A percentile compares a stretch with the other conserved stretches of the same genome.
Evolutionary conservation across 2,888 invertebrate genomes (phyloP).

Genomic region (Papilio gigon): DNA sequence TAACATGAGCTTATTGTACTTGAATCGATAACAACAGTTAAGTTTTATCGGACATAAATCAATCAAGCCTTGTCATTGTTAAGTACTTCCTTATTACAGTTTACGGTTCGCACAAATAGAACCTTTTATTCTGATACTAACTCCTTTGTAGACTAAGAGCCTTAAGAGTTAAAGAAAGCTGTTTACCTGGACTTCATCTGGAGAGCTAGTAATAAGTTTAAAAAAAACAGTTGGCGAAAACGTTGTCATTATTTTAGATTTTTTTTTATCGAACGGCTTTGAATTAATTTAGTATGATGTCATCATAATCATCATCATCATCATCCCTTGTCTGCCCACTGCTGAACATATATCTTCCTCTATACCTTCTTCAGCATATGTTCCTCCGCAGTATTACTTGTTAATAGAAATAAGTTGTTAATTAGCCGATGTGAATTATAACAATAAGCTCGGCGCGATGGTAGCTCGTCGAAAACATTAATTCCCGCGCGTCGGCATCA

Average conservation of each 20-base stretch:
- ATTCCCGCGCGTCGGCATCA: constrained; percentile 1
- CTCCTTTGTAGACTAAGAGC: constrained; percentile 14
- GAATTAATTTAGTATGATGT: too few relatives aligned
- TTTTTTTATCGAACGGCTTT: too few relatives aligned
- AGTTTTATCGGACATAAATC: constrained; percentile 47
- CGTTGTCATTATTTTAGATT: too few relatives aligned
- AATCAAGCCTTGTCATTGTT: constrained; percentile 51
- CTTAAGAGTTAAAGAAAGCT: neutral
- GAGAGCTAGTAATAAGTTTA: too few relatives aligned
- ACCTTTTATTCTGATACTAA: constrained; percentile 4
- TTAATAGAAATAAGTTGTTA: neutral
- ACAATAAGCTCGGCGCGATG: neutral
- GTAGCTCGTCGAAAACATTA: constrained; percentile 5
- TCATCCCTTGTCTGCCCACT: too few relatives aligned
- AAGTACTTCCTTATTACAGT: constrained; percentile 45
- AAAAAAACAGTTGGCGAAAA: too few relatives aligned
- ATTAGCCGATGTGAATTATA: neutral
- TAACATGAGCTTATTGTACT: neutral
- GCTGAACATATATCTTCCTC: too few relatives aligned
- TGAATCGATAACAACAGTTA: constrained; percentile 1
- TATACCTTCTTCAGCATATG: too few relatives aligned
- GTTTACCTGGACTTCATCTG: neutral
- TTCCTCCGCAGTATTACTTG: too few relatives aligned
- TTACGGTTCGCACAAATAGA: constrained; percentile 25
- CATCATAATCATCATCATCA: too few relatives aligned